phyloP scores from a whole-genome alignment of 2,888 invertebrate genomes.

The Cephus pygmeus region DNA sequence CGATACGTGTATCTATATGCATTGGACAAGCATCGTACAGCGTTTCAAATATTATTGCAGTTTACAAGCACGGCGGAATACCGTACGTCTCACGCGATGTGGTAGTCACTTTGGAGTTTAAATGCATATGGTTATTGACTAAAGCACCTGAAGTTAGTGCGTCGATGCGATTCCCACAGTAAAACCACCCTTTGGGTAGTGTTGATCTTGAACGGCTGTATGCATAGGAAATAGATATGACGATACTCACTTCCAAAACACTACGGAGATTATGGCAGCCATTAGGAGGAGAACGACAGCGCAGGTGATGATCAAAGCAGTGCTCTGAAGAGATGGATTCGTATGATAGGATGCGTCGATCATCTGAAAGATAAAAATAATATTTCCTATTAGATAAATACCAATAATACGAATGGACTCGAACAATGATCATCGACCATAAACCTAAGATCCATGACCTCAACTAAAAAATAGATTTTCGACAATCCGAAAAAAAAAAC shows the following conservation, averaged over 20 bases:
- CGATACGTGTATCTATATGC: neutral
- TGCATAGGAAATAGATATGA: neutral
- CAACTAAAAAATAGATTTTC: neutral
- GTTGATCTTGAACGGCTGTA: neutral
- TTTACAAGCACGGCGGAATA: neutral
- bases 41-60: neutral
- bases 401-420: neutral
- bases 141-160: neutral
- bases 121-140: neutral
- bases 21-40: neutral
- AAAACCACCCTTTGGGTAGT: neutral
- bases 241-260: slow-evolving; percentile 89
- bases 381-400: neutral
- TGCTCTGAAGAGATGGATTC: slow-evolving; percentile 85
- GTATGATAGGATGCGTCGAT: slow-evolving; percentile 89
- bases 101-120: neutral
- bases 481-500: neutral
- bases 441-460: neutral
- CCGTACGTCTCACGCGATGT: neutral
- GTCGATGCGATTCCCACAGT: neutral
- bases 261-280: slow-evolving; percentile 82
- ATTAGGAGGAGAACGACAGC: slow-evolving; percentile 82
- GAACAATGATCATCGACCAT: neutral
- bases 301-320: slow-evolving; percentile 85
- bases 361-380: slow-evolving; percentile 71